These are phyloP conservation scores for Bungarus multicinctus DNA, from an alignment of 2,113 vertebrate genomes.

Conservation along the genomic window DNA sequence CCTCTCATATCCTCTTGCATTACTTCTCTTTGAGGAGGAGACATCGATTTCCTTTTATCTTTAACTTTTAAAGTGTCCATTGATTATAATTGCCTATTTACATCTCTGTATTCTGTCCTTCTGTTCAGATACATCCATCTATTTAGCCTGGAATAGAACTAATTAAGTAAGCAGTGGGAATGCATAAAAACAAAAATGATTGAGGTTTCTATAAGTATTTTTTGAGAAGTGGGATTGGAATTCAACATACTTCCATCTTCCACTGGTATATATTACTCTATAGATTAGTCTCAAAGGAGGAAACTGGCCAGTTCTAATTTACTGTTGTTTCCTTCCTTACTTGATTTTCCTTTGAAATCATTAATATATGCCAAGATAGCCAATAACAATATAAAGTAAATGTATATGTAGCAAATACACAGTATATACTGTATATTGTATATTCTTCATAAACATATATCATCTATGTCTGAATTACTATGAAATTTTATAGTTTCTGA, in stretches of 20 bases:
- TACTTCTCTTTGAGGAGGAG: neutral
- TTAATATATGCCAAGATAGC: neutral
- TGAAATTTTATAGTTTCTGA: neutral
- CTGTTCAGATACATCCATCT: neutral
- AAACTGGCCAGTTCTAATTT: neutral
- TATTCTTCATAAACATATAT: neutral
- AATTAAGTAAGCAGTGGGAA: neutral
- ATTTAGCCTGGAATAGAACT: neutral
- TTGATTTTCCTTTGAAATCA: neutral
- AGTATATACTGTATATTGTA: neutral
- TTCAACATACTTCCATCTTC: neutral
- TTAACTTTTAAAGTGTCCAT: neutral
- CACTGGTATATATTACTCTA: neutral
- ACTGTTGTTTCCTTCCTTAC: neutral
- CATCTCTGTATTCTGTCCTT: neutral
- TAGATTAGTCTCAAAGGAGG: neutral
- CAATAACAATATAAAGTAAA: neutral
- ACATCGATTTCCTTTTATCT: neutral
- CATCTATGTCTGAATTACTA: neutral
- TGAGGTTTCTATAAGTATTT: neutral
- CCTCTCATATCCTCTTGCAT: neutral
- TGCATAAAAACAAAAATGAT: neutral
- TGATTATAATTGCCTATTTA: neutral
- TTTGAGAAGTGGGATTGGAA: neutral
- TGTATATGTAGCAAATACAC: neutral